These are phyloP conservation scores for Tinamus guttatus DNA, from an alignment of 2,113 vertebrate species.

Conservation along the genomic window DNA sequence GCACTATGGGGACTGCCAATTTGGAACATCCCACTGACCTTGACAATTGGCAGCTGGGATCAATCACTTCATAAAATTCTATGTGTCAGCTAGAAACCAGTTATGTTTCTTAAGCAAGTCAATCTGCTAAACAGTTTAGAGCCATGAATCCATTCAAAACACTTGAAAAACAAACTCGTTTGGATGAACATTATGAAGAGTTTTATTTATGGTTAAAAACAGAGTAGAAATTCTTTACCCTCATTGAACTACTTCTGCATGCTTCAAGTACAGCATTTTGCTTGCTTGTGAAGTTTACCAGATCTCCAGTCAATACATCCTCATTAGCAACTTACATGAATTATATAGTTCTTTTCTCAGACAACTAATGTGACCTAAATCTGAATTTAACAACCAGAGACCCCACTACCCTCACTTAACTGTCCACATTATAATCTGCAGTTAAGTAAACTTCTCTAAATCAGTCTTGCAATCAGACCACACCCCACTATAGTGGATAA, in stretches of 20 bases:
- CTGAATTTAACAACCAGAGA: not conserved
- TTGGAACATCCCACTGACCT: conserved; percentile 48
- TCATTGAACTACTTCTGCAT: not conserved
- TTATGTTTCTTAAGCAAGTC: conserved; percentile 66
- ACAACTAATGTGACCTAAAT: not conserved
- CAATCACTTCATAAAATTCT: conserved; percentile 70
- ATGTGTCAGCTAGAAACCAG: conserved; percentile 68
- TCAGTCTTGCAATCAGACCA: not conserved
- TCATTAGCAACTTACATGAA: not conserved
- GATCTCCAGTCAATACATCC: not conserved
- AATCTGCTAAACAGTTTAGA: conserved; percentile 74
- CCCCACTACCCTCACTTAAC: not conserved
- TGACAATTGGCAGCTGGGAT: conserved; percentile 62
- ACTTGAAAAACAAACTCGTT: conserved; percentile 59
- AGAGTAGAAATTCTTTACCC: not conserved
- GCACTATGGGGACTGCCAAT: conserved; percentile 12
- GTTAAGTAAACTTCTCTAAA: not conserved
- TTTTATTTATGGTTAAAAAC: not conserved
- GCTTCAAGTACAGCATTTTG: not conserved
- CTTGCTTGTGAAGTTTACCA: not conserved
- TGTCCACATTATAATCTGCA: not conserved
- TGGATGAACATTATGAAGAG: not conserved
- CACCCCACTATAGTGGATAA: not conserved
- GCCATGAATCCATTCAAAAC: conserved; percentile 47
- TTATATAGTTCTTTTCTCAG: not conserved